Base-by-base conservation (phyloP, 2,888 invertebrate genomes). In the Abrostola tripartita region DNA sequence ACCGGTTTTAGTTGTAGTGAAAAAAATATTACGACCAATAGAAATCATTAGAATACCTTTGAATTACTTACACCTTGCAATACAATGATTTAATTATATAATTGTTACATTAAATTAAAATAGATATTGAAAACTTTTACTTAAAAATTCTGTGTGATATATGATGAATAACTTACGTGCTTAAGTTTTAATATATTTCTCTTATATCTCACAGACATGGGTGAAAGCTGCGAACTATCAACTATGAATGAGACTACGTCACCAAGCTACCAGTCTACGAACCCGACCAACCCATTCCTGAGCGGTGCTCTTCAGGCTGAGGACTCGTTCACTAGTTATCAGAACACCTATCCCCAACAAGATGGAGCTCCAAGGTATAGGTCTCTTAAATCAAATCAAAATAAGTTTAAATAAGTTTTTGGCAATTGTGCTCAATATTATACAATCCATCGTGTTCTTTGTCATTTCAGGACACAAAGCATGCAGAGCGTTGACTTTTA, bases 191-290 rank as follows among this genome's bases (percentile, higher is more conserved):
- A 4, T 24, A 24, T 24, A 24, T 24, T 1, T 2, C 24, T 4
- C 24, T 24, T 24, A 24, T 24, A 24, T 50, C 5, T 68, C 68
- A 11, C 44, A 71, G 74, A 83, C 70, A 91, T 90, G 89, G 93
- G 95, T 4, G 96, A 96, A 78, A 95, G 95, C 79, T 95, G 96
- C 78, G 96, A 96, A 81, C 90, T 96, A 77, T 94, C 95, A 6
- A 96, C 95, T 24, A 95, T 96, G 95, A 94, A 94, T 62, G 94
- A 95, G 70, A 91, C 92, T 0, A 91, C 93, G 0, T 92, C 92
- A 0, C 94, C 93, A 0, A 89, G 91, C 7, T 93, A 93, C 74
- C 95, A 94, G 82, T 95, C 93, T 6, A 95, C 95, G n/a, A 95
- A 96, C 71, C 95, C 95, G 0, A 96, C 95, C 60, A 95, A 95